phyloP scores from a whole-genome alignment of 92 coral and sea anemone genomes.

The Muricea muricata region DNA sequence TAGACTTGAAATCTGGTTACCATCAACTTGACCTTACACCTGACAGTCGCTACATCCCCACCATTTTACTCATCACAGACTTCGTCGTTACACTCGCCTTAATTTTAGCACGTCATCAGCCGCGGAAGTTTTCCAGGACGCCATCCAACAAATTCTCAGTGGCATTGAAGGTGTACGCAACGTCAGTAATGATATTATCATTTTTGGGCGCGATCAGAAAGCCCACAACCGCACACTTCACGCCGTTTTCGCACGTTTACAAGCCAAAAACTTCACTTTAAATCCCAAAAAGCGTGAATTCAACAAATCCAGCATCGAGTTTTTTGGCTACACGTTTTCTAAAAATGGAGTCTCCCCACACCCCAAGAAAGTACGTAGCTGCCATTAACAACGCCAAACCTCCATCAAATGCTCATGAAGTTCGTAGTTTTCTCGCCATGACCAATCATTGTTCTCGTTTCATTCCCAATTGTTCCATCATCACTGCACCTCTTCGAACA shows the following conservation, averaged over 20 bases:
- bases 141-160: conserved; percentile 1
- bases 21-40: conserved; percentile 35
- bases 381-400: conserved; percentile 25
- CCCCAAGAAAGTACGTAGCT: conserved; percentile 47
- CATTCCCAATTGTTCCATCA: conserved; percentile 11
- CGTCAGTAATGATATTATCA: conserved; percentile 21
- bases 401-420: conserved; percentile 35
- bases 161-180: too few species aligned
- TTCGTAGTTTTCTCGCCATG: conserved; percentile 46
- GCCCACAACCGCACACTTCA: not conserved
- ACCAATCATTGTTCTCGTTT: conserved; percentile 22
- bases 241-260: not conserved
- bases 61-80: conserved; percentile 9
- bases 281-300: conserved; percentile 24
- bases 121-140: conserved; percentile 20
- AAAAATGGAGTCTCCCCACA: conserved; percentile 40
- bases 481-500: not conserved
- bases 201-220: not conserved
- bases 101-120: conserved; percentile 9
- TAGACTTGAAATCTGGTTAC: conserved; percentile 15
- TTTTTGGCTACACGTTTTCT: conserved; percentile 38
- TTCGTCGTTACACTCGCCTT: conserved; percentile 3
- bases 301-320: conserved; percentile 23
- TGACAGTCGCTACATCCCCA: conserved; percentile 26
- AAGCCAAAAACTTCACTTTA: not conserved